Evolutionary conservation across 2,113 vertebrate genomes (phyloP), one percentile per base, ranked within the genome.

Genomic region (Chlorodrepanis virens): DNA sequence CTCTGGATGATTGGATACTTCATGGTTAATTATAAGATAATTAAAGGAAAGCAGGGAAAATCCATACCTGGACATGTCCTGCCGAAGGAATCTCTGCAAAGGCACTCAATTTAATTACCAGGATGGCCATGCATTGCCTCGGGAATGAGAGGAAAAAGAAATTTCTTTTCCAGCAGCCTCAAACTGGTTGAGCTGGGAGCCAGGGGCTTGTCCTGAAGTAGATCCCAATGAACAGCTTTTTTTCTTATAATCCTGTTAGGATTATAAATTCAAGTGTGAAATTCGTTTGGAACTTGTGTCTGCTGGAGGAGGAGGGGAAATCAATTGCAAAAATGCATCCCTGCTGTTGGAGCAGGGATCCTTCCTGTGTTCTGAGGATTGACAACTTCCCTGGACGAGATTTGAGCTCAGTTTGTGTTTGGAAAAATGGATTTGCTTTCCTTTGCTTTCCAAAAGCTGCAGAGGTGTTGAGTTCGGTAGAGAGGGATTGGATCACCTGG

Each of bases 401-500:
- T 61, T 83, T 25, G 24, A 52, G 44, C 20, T n/a, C 54, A 22
- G 29, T 11, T 60, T 28, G 33, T 52, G 28, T 9, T 64, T 49
- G 35, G 31, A 42, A 12, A 64, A 64, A 35, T 39, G 35, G 54
- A 45, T 27, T 68, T 9, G 33, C 39, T 78, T 89, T 29, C 22
- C 31, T 44, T 67, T n/a, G 14, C 29, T 65, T 53, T 33, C 19
- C 25, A 29, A n/a, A 50, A 50, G 2, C 35, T 71, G 33, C 1
- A 0, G 17, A 45, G 21, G 50, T 70, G 3, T 0, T 10, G 45
- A 33, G 12, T 13, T 91, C 0, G 0, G 3, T 10, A 4, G 11
- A 13, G 14, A 52, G 33, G 35, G 33, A 12, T 27, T 76, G 42
- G 24, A 14, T 63, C 23, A 11, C 5, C 20, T 72, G 72, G 33